Conservation (phyloP, 1,140 invertebrate species). For the Batillaria attramentaria region DNA sequence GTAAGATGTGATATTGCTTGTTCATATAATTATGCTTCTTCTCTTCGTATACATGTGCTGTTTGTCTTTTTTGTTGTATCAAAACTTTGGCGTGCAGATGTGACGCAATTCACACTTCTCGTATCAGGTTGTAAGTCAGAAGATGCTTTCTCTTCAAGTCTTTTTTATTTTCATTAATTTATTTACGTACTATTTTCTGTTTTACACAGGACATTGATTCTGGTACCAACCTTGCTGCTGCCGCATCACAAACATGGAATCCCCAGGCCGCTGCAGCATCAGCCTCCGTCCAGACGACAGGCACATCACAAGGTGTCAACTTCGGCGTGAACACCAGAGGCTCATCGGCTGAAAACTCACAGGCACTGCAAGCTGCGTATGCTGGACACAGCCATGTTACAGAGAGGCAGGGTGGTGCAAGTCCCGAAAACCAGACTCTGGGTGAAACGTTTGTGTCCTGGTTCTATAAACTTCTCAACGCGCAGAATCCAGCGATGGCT, state of each 20-base stretch:
- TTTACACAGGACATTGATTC: constrained; percentile 2
- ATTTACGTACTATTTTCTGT: background rate
- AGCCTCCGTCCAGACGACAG: too few relatives aligned
- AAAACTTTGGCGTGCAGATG: too few relatives aligned
- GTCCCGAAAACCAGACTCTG: constrained; percentile 69
- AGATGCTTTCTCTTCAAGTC: too few relatives aligned
- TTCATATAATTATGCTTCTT: too few relatives aligned
- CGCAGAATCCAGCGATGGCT: constrained; percentile 54
- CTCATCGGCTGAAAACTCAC: too few relatives aligned
- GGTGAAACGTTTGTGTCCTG: constrained; percentile 76
- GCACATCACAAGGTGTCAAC: too few relatives aligned
- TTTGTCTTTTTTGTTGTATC: too few relatives aligned
- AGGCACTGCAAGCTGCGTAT: background rate
- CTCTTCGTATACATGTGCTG: too few relatives aligned
- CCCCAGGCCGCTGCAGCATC: background rate
- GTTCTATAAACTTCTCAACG: constrained; percentile 77
- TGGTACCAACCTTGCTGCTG: background rate
- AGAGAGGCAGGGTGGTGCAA: background rate
- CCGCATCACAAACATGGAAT: background rate
- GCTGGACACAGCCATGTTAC: background rate
- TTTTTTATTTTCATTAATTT: background rate
- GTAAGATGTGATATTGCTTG: too few relatives aligned
- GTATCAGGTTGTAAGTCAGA: too few relatives aligned
- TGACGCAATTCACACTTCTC: too few relatives aligned
- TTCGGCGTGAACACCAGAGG: too few relatives aligned